phyloP scores from a whole-genome alignment of 1,140 invertebrate genomes.

The Apis dorsata region DNA sequence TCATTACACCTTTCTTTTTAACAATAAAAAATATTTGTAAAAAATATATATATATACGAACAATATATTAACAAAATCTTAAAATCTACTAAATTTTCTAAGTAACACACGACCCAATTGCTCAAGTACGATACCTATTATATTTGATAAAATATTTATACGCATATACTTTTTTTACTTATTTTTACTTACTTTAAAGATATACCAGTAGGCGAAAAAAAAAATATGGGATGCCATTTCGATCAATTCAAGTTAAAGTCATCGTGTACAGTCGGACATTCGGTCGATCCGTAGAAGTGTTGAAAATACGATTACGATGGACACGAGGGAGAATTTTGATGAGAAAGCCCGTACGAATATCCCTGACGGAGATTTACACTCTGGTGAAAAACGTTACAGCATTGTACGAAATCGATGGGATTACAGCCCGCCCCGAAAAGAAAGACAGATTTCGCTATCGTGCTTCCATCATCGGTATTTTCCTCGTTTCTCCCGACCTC shows the following conservation, averaged over 20 bases:
- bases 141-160: too few relatives aligned
- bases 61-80: too few relatives aligned
- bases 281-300: conserved; percentile 25
- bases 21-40: too few relatives aligned
- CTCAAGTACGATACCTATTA: too few relatives aligned
- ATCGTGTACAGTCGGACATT: conserved; percentile 13
- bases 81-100: too few relatives aligned
- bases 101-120: too few relatives aligned
- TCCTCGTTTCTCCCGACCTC: conserved; percentile 11
- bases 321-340: conserved; percentile 45
- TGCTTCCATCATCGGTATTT: conserved; percentile 11
- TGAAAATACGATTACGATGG: conserved; percentile 41
- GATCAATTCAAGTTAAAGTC: conserved; percentile 14
- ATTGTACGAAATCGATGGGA: conserved; percentile 53
- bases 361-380: conserved; percentile 39
- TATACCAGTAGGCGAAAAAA: too few relatives aligned
- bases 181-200: too few relatives aligned
- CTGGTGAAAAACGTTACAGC: conserved; percentile 49
- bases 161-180: too few relatives aligned
- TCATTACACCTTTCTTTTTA: too few relatives aligned
- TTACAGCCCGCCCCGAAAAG: conserved; percentile 48
- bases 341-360: conserved; percentile 52
- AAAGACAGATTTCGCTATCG: conserved; percentile 37
- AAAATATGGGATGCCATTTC: too few relatives aligned
- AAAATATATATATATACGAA: too few relatives aligned